Evolutionary conservation across 1,140 invertebrate genomes (phyloP).

Genomic region (Dreissena rostriformis): DNA sequence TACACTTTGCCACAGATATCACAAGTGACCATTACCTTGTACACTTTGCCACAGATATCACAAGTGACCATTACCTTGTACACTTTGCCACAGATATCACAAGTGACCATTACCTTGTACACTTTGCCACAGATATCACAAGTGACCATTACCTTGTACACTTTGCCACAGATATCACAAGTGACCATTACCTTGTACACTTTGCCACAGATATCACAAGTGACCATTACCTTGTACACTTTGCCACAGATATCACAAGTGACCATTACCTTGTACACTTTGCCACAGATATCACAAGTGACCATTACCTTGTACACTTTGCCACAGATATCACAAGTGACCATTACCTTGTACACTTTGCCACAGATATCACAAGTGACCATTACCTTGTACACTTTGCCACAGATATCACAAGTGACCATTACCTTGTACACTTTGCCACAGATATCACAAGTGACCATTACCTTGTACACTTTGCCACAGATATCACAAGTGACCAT

Average conservation of each 20-base stretch:
- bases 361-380: no score
- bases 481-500: background rate
- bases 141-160: background rate
- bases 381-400: background rate
- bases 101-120: no score
- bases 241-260: background rate
- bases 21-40: no score
- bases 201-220: background rate
- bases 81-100: no score
- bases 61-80: no score
- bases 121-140: no score
- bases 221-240: background rate
- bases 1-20: no score
- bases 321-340: background rate
- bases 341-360: background rate
- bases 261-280: background rate
- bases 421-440: background rate
- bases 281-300: background rate
- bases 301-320: constrained; percentile 58
- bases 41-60: no score
- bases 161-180: constrained; percentile 20
- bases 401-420: background rate
- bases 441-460: no score
- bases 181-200: background rate
- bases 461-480: background rate